A percentile compares a stretch with the other conserved stretches of the same genome.
phyloP scores from a whole-genome alignment of 2,797 vertebrate genomes.

The Ctenopoma kingsleyae region DNA sequence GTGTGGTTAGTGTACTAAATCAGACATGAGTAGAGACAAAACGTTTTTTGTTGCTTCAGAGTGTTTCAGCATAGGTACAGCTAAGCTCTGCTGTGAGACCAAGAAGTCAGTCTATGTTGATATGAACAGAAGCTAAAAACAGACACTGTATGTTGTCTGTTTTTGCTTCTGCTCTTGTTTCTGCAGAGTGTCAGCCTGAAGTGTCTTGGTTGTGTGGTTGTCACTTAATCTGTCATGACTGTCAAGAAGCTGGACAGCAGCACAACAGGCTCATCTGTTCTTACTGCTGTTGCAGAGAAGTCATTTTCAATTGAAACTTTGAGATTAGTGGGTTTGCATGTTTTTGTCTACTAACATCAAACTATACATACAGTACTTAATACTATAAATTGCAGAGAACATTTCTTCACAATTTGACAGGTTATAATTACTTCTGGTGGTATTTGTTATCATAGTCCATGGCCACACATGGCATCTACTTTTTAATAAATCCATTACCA shows the following conservation, averaged over 20 bases:
- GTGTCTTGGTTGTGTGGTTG: neutral
- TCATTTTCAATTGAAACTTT: slow-evolving; percentile 6
- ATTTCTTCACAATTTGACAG: too few relatives aligned
- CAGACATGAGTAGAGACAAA: neutral
- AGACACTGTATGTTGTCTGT: neutral
- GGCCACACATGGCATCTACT: too few relatives aligned
- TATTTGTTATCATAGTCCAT: too few relatives aligned
- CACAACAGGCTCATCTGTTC: neutral
- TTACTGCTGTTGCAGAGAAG: neutral
- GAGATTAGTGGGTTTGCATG: neutral
- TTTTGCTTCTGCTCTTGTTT: neutral
- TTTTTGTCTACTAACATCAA: neutral
- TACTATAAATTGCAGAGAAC: too few relatives aligned
- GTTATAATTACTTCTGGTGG: too few relatives aligned
- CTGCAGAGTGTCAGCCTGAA: slow-evolving; percentile 8
- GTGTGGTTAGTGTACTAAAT: neutral
- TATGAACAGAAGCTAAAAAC: slow-evolving; percentile 5
- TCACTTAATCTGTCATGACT: neutral
- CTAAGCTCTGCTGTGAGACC: slow-evolving; percentile 2
- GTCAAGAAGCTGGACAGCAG: neutral
- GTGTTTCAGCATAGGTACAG: neutral
- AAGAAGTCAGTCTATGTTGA: neutral
- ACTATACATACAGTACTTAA: neutral
- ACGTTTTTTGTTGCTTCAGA: neutral
- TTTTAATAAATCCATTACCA: too few relatives aligned